Evolutionary conservation across 2,888 invertebrate species (phyloP).

Genomic region (Cantharis lateralis): DNA sequence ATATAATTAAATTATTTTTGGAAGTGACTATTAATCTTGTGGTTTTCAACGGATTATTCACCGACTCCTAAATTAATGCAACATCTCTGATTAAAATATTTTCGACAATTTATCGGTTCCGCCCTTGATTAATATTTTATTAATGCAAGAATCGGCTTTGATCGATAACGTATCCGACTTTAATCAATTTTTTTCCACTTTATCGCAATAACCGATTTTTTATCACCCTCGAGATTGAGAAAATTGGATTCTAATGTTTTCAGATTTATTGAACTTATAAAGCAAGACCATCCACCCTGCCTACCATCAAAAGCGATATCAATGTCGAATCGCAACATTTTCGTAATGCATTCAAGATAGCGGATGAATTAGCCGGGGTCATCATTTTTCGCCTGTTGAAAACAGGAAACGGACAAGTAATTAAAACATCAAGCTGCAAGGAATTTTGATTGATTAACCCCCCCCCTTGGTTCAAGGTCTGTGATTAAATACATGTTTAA

Average conservation of each 20-base stretch:
- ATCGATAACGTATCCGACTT: background rate
- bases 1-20: slow-evolving; percentile 3
- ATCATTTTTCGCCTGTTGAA: background rate
- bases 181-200: background rate
- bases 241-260: background rate
- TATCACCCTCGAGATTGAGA: background rate
- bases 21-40: background rate
- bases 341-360: background rate
- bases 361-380: background rate
- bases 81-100: background rate
- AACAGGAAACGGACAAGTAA: too few species aligned
- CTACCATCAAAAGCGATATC: background rate
- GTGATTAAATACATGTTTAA: too few species aligned
- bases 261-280: background rate
- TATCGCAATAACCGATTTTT: background rate
- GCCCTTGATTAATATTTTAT: background rate
- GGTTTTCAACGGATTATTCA: slow-evolving; percentile 2
- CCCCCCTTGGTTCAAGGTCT: too few species aligned
- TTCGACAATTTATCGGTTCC: background rate
- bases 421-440: too few species aligned
- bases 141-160: background rate
- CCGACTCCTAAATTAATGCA: background rate
- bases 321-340: background rate
- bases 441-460: too few species aligned
- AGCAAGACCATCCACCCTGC: background rate